Evolutionary conservation across 2,797 vertebrate genomes (phyloP), one percentile per base, ranked within the genome.

Genomic region (Tragelaphus eurycerus): DNA sequence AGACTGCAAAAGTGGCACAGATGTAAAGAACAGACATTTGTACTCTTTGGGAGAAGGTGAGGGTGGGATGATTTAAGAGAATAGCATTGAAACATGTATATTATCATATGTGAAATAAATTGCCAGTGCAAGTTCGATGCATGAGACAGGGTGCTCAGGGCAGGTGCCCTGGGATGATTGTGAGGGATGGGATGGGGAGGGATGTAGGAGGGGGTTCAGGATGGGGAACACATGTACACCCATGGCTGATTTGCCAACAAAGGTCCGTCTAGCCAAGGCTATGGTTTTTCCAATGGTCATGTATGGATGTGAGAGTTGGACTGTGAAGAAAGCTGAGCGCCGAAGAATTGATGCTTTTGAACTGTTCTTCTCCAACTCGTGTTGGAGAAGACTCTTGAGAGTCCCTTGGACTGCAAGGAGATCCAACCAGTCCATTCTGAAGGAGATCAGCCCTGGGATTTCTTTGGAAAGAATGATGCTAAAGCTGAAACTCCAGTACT

Each of bases 51-150:
- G 62, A 64, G 15, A 64, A 64, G 62, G 15, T 7, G 7, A n/a
- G 7, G 15, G 62, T n/a, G 4, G 62, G 62, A n/a, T 64, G 15
- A 64, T 64, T 64, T 64, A 7, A 64, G 31, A 2, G 62, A 64
- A 17, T 17, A n/a, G 15, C 14, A n/a, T 64, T 64, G 62, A n/a
- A 64, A 64, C 62, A n/a, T n/a, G 31, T 64, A 17, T 64, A 64
- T n/a, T 64, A 64, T n/a, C 62, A 64, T 64, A n/a, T 64, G 31
- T 64, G 62, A 64, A 64, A 4, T 64, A 64, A n/a, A 9, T 64
- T 64, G 15, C 31, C 31, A 64, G 31, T 17, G 31, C 62, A n/a
- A 1, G 31, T 64, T 64, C 0, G 0, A 64, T 17, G 62, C 31
- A 64, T 2, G 2, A 64, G 62, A 17, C 31, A 64, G 62, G 62